phyloP scores from a whole-genome alignment of 2,113 vertebrate genomes.

The Sclerurus mexicanus region DNA sequence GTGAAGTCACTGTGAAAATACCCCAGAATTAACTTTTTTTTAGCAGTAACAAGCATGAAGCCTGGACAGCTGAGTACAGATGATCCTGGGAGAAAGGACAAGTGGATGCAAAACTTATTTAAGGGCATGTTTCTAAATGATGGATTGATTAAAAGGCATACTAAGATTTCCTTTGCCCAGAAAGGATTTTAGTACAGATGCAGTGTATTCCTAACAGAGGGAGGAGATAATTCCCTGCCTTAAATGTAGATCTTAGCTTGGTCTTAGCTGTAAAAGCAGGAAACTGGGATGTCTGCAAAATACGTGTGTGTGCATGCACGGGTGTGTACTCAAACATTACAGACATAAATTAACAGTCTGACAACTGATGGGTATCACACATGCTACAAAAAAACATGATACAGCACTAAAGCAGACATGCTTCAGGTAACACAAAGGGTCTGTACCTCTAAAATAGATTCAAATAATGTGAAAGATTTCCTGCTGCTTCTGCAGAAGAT shows the following conservation, averaged over 20 bases:
- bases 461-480: conserved; percentile 36
- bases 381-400: conserved; percentile 13
- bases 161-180: not conserved
- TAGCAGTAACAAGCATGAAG: not conserved
- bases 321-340: not conserved
- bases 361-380: conserved; percentile 15
- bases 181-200: not conserved
- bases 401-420: conserved; percentile 3
- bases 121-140: not conserved
- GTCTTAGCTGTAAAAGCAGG: not conserved
- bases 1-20: not conserved
- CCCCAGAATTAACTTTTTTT: not conserved
- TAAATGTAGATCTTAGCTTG: not conserved
- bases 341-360: conserved; percentile 21
- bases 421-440: conserved; percentile 40
- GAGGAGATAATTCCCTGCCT: not conserved
- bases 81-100: not conserved
- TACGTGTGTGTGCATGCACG: not conserved
- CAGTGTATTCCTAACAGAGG: not conserved
- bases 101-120: not conserved
- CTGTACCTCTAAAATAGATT: conserved; percentile 11
- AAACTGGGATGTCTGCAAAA: not conserved
- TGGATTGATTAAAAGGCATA: not conserved
- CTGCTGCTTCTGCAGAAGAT: conserved; percentile 44
- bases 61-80: not conserved